phyloP scores from a whole-genome alignment of 2,113 vertebrate genomes.

The cat (Felis catus) region F.catus_Fca126_mat1.0 CM031412.1:82577001-82577500 shows the following conservation, averaged over 20 bases:
- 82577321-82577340: not conserved
- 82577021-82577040: rapidly evolving
- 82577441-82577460: not conserved
- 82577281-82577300: not conserved
- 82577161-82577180: not conserved
- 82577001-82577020: rapidly evolving
- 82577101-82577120: not conserved
- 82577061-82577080: not conserved
- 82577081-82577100: rapidly evolving
- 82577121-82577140: not conserved
- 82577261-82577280: not conserved
- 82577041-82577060: rapidly evolving
- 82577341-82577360: too few species aligned
- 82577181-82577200: not conserved
- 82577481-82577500: not conserved
- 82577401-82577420: not conserved
- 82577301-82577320: too few species aligned
- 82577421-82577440: not conserved
- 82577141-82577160: not conserved
- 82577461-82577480: rapidly evolving
- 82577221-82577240: rapidly evolving
- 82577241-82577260: not conserved
- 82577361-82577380: not conserved
- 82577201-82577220: not conserved
- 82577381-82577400: not conserved